phyloP scores from a whole-genome alignment of 2,113 vertebrate genomes.

The Sialia sialis region DNA sequence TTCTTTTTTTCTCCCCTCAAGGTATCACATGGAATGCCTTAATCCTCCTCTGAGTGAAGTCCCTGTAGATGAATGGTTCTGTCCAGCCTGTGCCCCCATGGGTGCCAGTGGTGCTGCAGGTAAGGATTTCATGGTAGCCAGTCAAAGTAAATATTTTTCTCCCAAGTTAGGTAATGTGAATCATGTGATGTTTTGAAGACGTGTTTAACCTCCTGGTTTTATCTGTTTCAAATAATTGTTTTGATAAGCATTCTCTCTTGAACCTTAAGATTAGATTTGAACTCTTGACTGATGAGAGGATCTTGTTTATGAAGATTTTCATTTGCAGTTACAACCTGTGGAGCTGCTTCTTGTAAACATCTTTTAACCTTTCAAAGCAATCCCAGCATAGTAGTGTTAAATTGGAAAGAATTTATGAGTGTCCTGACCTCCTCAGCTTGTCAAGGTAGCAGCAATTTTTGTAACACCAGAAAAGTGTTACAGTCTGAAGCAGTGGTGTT shows the following conservation, averaged over 20 bases:
- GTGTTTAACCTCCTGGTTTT: background rate
- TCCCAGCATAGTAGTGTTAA: background rate
- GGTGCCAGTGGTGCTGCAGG: slow-evolving; percentile 16
- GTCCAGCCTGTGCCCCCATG: slow-evolving; percentile 82
- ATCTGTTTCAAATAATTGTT: background rate
- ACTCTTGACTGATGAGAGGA: background rate
- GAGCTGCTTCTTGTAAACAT: background rate
- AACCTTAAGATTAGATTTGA: background rate
- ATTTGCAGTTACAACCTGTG: background rate
- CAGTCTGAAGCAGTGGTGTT: background rate
- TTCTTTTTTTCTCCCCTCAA: background rate
- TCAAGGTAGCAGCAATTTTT: background rate
- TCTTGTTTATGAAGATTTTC: background rate
- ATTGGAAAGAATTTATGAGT: background rate
- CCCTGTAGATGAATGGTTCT: slow-evolving; percentile 98
- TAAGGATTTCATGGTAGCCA: background rate
- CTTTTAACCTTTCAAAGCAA: background rate
- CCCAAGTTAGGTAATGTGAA: background rate
- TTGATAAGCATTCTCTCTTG: background rate
- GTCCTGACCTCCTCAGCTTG: background rate
- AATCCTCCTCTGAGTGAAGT: slow-evolving; percentile 89
- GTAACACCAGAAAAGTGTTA: background rate
- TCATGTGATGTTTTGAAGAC: background rate
- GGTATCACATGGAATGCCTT: slow-evolving; percentile 98
- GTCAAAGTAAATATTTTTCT: background rate